phyloP scores from a whole-genome alignment of 2,113 vertebrate genomes.

The Stegastes partitus region DNA sequence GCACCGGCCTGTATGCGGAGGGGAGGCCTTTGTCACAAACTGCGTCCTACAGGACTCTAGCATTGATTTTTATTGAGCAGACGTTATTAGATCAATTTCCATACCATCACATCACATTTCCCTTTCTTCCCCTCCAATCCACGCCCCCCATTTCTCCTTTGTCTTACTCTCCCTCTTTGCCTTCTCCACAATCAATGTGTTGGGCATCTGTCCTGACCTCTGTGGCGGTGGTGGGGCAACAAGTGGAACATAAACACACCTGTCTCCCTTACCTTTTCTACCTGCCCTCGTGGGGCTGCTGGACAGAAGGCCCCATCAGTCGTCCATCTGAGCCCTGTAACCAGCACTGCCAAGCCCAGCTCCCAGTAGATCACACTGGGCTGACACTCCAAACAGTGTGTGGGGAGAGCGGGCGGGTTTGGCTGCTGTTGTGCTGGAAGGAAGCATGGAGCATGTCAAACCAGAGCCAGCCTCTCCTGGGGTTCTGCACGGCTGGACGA shows the following conservation, averaged over 20 bases:
- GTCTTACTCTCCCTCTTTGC: constrained; percentile 23
- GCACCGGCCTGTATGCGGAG: constrained; percentile 22
- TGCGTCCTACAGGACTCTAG: constrained; percentile 26
- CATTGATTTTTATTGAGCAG: constrained; percentile 60
- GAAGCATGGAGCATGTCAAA: constrained; percentile 72
- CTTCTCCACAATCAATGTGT: constrained; percentile 57
- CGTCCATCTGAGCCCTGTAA: constrained; percentile 76
- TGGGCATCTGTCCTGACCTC: constrained; percentile 60
- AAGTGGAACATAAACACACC: constrained; percentile 78
- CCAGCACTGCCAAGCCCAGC: constrained; percentile 71
- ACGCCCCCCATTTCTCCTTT: constrained; percentile 10
- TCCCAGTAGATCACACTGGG: constrained; percentile 68
- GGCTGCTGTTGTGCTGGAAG: constrained; percentile 57
- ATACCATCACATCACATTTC: constrained; percentile 39
- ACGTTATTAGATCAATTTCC: constrained; percentile 56
- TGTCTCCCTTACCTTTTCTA: constrained; percentile 60
- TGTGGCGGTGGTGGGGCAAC: constrained; percentile 48
- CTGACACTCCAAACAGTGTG: constrained; percentile 69
- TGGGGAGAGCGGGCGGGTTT: constrained; percentile 43
- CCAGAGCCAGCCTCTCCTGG: constrained; percentile 63
- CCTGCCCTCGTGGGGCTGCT: constrained; percentile 63
- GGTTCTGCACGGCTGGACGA: constrained; percentile 59
- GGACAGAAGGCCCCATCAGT: constrained; percentile 78
- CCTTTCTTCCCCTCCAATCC: constrained; percentile 15
- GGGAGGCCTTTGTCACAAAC: constrained; percentile 43